These are phyloP conservation scores for Drosophila quinaria DNA, from an alignment of 2,888 invertebrate species.

Conservation along the genomic window DNA sequence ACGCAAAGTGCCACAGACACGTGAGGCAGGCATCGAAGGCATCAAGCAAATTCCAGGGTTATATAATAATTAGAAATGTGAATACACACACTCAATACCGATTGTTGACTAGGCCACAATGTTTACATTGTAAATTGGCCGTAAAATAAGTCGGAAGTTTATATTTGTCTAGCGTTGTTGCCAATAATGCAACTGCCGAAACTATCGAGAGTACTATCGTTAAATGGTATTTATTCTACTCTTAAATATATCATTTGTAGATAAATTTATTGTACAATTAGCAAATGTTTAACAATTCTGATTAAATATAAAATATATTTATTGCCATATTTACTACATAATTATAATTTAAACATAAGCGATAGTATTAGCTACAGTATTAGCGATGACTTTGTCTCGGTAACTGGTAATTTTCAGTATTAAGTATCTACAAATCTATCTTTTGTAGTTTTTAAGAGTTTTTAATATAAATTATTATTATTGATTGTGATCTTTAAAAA, in stretches of 20 bases:
- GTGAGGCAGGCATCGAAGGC: slow-evolving; percentile 43
- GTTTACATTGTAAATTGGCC: slow-evolving; percentile 44
- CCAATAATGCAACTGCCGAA: neutral
- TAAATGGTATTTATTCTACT: neutral
- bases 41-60: slow-evolving; percentile 45
- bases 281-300: neutral
- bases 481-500: too few species aligned
- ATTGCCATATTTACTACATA: too few species aligned
- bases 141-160: slow-evolving; percentile 34
- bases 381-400: too few species aligned
- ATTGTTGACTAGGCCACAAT: slow-evolving; percentile 4
- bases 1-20: slow-evolving; percentile 47
- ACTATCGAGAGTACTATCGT: neutral
- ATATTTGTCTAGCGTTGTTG: slow-evolving; percentile 22
- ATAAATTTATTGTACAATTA: neutral
- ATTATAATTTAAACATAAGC: too few species aligned
- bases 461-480: too few species aligned
- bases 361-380: too few species aligned
- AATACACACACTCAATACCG: neutral
- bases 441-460: too few species aligned
- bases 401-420: too few species aligned
- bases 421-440: too few species aligned
- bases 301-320: too few species aligned
- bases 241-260: neutral
- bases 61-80: slow-evolving; percentile 43